Evolutionary conservation across 2,888 invertebrate species (phyloP).

Genomic region (Oscheius onirici): DNA sequence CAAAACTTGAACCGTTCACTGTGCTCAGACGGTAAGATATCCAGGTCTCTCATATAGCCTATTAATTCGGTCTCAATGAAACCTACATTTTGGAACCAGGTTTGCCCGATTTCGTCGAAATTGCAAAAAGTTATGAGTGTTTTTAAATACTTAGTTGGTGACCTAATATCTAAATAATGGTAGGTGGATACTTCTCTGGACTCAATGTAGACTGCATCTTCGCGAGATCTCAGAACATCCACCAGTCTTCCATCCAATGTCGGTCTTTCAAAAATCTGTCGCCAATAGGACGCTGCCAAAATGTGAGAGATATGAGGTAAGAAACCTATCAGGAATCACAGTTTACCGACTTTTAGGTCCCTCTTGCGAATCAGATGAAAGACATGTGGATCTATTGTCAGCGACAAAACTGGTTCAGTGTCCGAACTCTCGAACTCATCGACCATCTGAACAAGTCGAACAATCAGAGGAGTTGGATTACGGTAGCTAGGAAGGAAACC

Average conservation of each 20-base stretch:
- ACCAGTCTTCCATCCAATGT: slow-evolving; percentile 15
- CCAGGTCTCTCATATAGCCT: no score
- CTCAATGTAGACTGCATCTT: slow-evolving; percentile 12
- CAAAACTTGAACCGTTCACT: no score
- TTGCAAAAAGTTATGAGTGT: no score
- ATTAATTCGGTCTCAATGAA: no score
- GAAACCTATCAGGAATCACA: not conserved
- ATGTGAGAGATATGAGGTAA: slow-evolving; percentile 20
- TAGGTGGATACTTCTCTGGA: slow-evolving; percentile 8
- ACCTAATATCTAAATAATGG: no score
- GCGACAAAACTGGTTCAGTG: slow-evolving; percentile 31
- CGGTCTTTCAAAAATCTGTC: slow-evolving; percentile 24
- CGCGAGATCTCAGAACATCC: slow-evolving; percentile 14
- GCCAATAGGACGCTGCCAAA: slow-evolving; percentile 25
- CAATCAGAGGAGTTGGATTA: slow-evolving; percentile 24
- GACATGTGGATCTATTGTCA: slow-evolving; percentile 29
- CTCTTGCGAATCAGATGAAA: slow-evolving; percentile 22
- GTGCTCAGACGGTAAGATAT: no score
- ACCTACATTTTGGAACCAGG: no score
- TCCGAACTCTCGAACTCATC: slow-evolving; percentile 11
- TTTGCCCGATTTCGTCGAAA: no score
- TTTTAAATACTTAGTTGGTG: no score
- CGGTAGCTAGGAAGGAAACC: no score
- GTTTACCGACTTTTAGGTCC: not conserved
- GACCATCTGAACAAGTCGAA: slow-evolving; percentile 27